A percentile compares a stretch with the other conserved stretches of the same genome.
Evolutionary conservation across 2,888 invertebrate genomes (phyloP).

Genomic region (Hoplodrina ambigua): DNA sequence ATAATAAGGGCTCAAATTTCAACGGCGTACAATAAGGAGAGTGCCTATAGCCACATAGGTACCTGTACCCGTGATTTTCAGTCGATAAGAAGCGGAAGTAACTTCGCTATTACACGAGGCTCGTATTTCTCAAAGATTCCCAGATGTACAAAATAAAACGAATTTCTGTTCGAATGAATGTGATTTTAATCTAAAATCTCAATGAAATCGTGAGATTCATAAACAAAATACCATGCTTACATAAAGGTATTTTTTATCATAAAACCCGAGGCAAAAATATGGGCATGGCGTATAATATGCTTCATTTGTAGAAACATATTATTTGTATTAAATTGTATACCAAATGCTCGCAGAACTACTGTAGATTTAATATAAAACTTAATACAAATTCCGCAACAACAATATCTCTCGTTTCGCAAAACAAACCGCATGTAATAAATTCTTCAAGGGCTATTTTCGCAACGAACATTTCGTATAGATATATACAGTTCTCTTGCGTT

Average conservation of each 20-base stretch:
- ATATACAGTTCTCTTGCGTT: constrained; percentile 8
- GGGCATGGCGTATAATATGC: background rate
- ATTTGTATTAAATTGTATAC: constrained; percentile 26
- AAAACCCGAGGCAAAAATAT: background rate
- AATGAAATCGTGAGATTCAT: background rate
- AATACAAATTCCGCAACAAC: constrained; percentile 56
- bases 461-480: background rate
- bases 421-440: constrained; percentile 39
- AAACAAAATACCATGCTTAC: background rate
- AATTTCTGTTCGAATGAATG: background rate
- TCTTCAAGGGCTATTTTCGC: constrained; percentile 19
- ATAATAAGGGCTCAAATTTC: background rate
- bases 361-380: constrained; percentile 56
- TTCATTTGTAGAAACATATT: background rate
- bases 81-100: background rate
- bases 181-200: background rate
- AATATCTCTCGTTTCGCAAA: constrained; percentile 37
- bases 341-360: constrained; percentile 20
- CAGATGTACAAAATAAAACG: background rate
- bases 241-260: background rate
- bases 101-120: background rate
- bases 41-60: no score
- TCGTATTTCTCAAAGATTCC: background rate
- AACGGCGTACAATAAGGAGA: background rate
- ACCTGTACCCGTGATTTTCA: no score